Evolutionary conservation across 2,888 invertebrate species (phyloP).

Genomic region (Cheilosia pagana): DNA sequence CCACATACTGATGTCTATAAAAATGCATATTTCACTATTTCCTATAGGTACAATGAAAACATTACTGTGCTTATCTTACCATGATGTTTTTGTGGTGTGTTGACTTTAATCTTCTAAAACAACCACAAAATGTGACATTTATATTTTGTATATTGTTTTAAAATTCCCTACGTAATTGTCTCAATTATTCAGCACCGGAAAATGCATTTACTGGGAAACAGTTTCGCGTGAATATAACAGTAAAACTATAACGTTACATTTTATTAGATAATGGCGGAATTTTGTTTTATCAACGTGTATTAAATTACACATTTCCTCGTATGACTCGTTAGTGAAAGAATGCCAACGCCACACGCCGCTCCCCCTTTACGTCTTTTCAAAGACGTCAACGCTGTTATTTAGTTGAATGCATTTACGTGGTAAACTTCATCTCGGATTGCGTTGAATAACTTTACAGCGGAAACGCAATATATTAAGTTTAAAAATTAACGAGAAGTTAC

Average conservation of each 20-base stretch:
- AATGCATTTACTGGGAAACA: not conserved
- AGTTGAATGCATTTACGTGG: slow-evolving; percentile 24
- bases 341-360: slow-evolving; percentile 12
- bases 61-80: not conserved
- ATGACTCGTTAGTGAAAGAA: slow-evolving; percentile 38
- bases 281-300: slow-evolving; percentile 41
- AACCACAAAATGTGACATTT: not conserved
- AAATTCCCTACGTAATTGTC: too few relatives aligned
- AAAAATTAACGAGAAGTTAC: too few relatives aligned
- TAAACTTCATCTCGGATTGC: slow-evolving; percentile 1
- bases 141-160: too few relatives aligned
- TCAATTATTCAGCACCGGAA: too few relatives aligned
- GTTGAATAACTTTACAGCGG: slow-evolving; percentile 10
- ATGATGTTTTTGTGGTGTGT: not conserved
- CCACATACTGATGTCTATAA: too few relatives aligned
- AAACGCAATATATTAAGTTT: not conserved
- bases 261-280: slow-evolving; percentile 15
- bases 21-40: not conserved
- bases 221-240: slow-evolving; percentile 6
- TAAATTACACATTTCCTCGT: slow-evolving; percentile 54
- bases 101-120: slow-evolving; percentile 1
- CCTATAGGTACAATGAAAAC: not conserved
- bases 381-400: slow-evolving; percentile 18
- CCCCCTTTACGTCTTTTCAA: not conserved
- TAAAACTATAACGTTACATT: not conserved